A percentile compares a stretch with the other conserved stretches of the same genome.
phyloP scores from a whole-genome alignment of 2,797 vertebrate species.

The Perdix hodgsoniae region DNA sequence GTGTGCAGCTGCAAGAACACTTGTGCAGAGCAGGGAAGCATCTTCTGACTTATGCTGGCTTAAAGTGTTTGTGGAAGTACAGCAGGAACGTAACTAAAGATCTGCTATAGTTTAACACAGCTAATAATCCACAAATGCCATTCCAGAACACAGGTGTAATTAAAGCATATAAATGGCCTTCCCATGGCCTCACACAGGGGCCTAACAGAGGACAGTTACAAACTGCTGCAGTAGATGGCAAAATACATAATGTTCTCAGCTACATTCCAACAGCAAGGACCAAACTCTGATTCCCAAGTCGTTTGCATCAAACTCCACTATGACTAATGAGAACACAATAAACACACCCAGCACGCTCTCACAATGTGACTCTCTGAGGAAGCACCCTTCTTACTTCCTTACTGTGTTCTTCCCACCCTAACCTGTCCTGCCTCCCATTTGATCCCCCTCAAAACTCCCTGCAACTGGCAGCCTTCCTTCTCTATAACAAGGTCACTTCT shows the following conservation, averaged over 20 bases:
- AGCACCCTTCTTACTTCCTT: neutral
- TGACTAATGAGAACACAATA: neutral
- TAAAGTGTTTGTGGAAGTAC: slow-evolving; percentile 54
- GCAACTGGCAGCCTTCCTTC: neutral
- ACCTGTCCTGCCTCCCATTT: neutral
- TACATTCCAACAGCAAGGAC: neutral
- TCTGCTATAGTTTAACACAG: slow-evolving; percentile 20
- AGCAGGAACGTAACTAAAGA: slow-evolving; percentile 59
- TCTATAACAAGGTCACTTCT: rapidly evolving
- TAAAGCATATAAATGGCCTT: slow-evolving; percentile 43
- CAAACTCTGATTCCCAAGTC: neutral
- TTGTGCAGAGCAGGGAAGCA: slow-evolving; percentile 60
- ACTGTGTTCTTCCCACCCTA: neutral
- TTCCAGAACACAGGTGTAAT: slow-evolving; percentile 62
- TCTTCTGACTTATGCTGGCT: slow-evolving; percentile 50
- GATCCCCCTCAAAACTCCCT: neutral
- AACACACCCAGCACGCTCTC: neutral
- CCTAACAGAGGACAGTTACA: slow-evolving; percentile 20
- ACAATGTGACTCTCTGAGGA: neutral
- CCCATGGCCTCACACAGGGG: neutral
- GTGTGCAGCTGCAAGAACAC: slow-evolving; percentile 60
- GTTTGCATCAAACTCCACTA: neutral
- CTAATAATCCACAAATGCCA: slow-evolving; percentile 65
- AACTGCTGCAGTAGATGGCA: neutral
- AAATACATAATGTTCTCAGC: neutral